Percentiles rank a stretch among this genome's conserved stretches.
Conservation (phyloP, 2,888 invertebrate species). For the Thymelicus lineola region DNA sequence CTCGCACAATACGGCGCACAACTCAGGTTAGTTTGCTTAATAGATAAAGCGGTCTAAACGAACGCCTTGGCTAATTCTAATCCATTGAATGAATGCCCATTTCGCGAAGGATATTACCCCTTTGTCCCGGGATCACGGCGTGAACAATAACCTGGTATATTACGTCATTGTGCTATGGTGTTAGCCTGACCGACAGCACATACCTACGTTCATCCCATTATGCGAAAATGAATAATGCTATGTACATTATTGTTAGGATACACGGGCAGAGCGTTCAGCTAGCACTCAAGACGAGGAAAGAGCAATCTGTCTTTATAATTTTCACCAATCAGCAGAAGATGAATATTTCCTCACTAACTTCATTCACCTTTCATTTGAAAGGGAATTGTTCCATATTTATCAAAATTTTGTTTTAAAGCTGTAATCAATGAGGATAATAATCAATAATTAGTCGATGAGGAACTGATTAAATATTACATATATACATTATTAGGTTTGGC, state of each 20-base stretch:
- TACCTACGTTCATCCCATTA: conserved; percentile 80
- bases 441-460: too few species aligned
- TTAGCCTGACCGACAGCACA: conserved; percentile 79
- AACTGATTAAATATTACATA: too few species aligned
- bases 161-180: conserved; percentile 59
- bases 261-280: conserved; percentile 41
- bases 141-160: conserved; percentile 54
- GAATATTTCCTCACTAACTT: too few species aligned
- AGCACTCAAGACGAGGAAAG: background rate
- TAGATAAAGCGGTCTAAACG: conserved; percentile 29
- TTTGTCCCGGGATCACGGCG: conserved; percentile 63
- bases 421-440: too few species aligned
- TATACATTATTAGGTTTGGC: too few species aligned
- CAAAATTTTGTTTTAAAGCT: too few species aligned
- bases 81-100: conserved; percentile 52
- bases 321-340: too few species aligned
- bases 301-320: too few species aligned
- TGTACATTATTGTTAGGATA: conserved; percentile 48
- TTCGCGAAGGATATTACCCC: conserved; percentile 51
- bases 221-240: conserved; percentile 74
- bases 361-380: too few species aligned
- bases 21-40: conserved; percentile 30
- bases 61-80: conserved; percentile 44
- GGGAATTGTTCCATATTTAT: too few species aligned
- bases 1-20: background rate